Evolutionary conservation across 2,113 vertebrate species (phyloP), one percentile per base, ranked within the genome.

Genomic region (Aspiorhynchus laticeps): DNA sequence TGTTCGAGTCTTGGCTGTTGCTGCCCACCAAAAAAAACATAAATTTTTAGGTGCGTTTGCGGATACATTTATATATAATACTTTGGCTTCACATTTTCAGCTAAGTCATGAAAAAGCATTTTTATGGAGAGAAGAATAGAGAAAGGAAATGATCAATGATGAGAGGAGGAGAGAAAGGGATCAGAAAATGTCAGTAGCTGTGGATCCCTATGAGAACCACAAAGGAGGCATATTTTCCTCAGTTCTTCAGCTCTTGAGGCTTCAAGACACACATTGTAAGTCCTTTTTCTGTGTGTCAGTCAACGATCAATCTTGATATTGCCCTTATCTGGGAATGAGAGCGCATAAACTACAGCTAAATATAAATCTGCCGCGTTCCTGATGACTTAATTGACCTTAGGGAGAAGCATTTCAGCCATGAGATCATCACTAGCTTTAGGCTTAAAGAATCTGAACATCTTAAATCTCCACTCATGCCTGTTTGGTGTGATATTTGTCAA

Each of bases 181-280:
- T 80, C 63, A 53, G 53, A 69, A 78, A 46, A 75, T 80, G 36
- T 61, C 41, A 46, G 28, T 26, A 31, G 61, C 43, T 24, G 2
- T 41, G 48, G 10, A 9, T 38, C 41, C 41, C 51, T 19, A 41
- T 90, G 90, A 79, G 76, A 75, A 75, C 73, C 73, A 46, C 73
- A 75, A 46, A 75, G 24, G 12, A 46, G 73, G 73, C 21, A 46
- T 75, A 75, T 75, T 46, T 75, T 26, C 73, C 24, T 75, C 73
- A 75, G 73, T 76, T 76, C 73, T 75, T 78, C 15, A 53, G 43
- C 48, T 56, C 76, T 15, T 5, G 76, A 78, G 28, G 28, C 48
- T 53, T 79, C 28, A 65, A 65, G 38, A 26, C 59, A 63, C 19
- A 80, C 77, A 63, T 41, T 81, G 24, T 21, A 65, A 81, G 80